Percentiles rank a stretch among this genome's conserved stretches.
phyloP scores from a whole-genome alignment of 2,113 vertebrate species.

The Microtus ochrogaster region DNA sequence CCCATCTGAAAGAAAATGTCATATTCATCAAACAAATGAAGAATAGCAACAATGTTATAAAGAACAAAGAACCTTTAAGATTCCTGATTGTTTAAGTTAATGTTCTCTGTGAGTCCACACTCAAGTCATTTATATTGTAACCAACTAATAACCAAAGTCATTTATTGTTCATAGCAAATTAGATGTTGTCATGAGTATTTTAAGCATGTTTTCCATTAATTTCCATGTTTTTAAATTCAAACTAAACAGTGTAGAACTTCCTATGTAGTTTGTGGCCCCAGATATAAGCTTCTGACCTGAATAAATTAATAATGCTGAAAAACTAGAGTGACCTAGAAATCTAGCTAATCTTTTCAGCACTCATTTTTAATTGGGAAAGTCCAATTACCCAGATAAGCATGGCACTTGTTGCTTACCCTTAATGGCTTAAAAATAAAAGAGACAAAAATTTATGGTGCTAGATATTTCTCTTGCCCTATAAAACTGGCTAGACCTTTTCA shows the following conservation, averaged over 20 bases:
- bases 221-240: not conserved
- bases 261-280: not conserved
- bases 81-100: not conserved
- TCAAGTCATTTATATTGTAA: constrained; percentile 4
- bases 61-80: not conserved
- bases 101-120: not conserved
- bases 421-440: constrained; percentile 67
- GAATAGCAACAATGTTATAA: not conserved
- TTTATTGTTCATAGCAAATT: constrained; percentile 26
- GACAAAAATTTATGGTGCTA: constrained; percentile 23
- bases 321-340: constrained; percentile 73
- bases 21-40: constrained; percentile 29
- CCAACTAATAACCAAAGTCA: not conserved
- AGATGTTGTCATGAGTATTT: constrained; percentile 29
- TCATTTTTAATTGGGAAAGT: constrained; percentile 66
- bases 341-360: constrained; percentile 60
- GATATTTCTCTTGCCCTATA: constrained; percentile 60
- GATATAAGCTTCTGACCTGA: constrained; percentile 54
- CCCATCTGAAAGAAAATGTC: not conserved
- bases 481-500: constrained; percentile 63
- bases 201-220: not conserved
- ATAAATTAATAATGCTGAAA: constrained; percentile 67
- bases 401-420: constrained; percentile 64
- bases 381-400: constrained; percentile 76
- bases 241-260: not conserved